phyloP scores from a whole-genome alignment of 2,113 vertebrate genomes.

The Garra rufa region DNA sequence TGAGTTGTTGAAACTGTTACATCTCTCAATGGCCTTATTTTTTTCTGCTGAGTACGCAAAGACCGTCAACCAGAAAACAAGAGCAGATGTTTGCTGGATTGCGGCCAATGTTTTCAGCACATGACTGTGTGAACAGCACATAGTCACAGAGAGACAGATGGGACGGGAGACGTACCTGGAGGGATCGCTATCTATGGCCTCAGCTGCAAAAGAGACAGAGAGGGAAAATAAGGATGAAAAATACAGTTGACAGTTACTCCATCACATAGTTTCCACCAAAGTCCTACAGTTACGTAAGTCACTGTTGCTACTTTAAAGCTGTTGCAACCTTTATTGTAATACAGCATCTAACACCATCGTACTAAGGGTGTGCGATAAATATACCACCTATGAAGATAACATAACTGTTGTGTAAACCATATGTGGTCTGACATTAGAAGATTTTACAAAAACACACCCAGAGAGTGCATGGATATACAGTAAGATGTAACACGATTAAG shows the following conservation, averaged over 20 bases:
- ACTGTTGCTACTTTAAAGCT: not conserved
- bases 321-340: not conserved
- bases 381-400: no score
- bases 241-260: not conserved
- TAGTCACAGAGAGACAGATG: conserved; percentile 23
- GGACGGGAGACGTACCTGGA: conserved; percentile 73
- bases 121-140: conserved; percentile 34
- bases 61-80: conserved; percentile 12
- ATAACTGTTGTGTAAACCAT: no score
- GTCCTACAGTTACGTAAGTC: not conserved
- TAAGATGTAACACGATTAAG: no score
- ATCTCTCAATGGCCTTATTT: not conserved
- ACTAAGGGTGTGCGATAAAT: no score
- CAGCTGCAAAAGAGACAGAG: conserved; percentile 65
- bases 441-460: no score
- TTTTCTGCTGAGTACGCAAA: conserved; percentile 35
- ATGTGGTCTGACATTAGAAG: no score
- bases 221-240: not conserved
- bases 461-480: no score
- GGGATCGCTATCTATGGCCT: conserved; percentile 79
- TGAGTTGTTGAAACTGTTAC: not conserved
- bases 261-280: not conserved
- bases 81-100: conserved; percentile 46
- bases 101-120: conserved; percentile 36
- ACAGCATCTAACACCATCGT: not conserved